Conservation (phyloP, 2,113 vertebrate species). For the Istiophorus platypterus region DNA sequence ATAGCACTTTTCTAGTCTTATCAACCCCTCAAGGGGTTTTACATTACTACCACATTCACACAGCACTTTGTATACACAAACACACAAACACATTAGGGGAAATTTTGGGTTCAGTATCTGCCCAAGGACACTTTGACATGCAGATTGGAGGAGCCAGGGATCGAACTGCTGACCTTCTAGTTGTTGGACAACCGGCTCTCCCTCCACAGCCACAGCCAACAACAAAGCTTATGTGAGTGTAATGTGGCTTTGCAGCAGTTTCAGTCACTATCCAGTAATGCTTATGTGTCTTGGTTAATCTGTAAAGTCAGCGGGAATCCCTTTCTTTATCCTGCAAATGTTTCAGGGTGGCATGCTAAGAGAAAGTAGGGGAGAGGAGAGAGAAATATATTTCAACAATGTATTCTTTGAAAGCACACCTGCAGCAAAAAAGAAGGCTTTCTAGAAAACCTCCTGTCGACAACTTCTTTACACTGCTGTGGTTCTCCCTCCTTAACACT, state of each 20-base stretch:
- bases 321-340: background rate
- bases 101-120: too few species aligned
- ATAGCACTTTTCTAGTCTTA: too few species aligned
- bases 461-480: constrained; percentile 13
- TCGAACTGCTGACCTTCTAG: too few species aligned
- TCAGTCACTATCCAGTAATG: background rate
- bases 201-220: too few species aligned
- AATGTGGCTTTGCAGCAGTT: background rate
- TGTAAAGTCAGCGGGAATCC: background rate
- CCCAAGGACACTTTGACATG: too few species aligned
- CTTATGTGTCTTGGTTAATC: background rate
- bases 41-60: too few species aligned
- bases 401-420: constrained; percentile 11
- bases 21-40: too few species aligned
- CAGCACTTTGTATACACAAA: too few species aligned
- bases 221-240: too few species aligned
- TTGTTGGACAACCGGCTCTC: too few species aligned
- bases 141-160: too few species aligned
- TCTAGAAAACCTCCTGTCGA: background rate
- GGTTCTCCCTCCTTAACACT: background rate
- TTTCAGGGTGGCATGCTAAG: background rate
- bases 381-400: background rate
- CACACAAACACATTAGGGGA: too few species aligned
- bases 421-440: background rate
- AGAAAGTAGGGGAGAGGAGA: background rate